Percentiles rank a stretch among this genome's conserved stretches.
phyloP scores from a whole-genome alignment of 2,888 invertebrate genomes.

The Heteromurus nitidus region DNA sequence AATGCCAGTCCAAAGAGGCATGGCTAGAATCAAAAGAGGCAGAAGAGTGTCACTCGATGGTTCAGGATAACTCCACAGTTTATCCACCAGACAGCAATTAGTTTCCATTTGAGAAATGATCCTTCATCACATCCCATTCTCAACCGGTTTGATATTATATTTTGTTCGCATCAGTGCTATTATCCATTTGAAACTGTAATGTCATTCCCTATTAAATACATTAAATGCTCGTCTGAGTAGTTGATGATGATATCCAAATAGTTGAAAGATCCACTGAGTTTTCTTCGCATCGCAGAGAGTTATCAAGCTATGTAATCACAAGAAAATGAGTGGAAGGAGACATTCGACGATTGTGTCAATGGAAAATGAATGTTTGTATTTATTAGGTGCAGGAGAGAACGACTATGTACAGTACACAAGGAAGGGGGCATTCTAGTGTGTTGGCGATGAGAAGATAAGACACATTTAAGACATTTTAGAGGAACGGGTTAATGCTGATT shows the following conservation, averaged over 20 bases:
- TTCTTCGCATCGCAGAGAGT: background rate
- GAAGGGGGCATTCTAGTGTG: background rate
- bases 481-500: constrained; percentile 28
- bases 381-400: background rate
- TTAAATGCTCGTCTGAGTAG: background rate
- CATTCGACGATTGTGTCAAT: constrained; percentile 36
- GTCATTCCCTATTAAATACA: background rate
- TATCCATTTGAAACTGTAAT: background rate
- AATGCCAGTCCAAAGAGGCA: too few relatives aligned
- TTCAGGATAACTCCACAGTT: too few relatives aligned
- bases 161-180: background rate
- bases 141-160: constrained; percentile 66
- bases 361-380: constrained; percentile 24
- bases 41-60: background rate
- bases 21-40: background rate
- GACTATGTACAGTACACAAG: too few relatives aligned
- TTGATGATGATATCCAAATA: constrained; percentile 11
- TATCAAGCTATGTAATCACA: constrained; percentile 8
- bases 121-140: constrained; percentile 44
- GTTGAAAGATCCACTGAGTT: constrained; percentile 10
- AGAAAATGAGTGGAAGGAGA: constrained; percentile 34
- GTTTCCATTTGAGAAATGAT: constrained; percentile 67
- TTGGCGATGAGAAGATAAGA: constrained; percentile 24
- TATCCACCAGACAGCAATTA: constrained; percentile 59
- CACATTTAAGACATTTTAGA: constrained; percentile 34